Evolutionary conservation across 2,888 invertebrate species (phyloP), one percentile per base, ranked within the genome.

Genomic region (Troilus luridus): DNA sequence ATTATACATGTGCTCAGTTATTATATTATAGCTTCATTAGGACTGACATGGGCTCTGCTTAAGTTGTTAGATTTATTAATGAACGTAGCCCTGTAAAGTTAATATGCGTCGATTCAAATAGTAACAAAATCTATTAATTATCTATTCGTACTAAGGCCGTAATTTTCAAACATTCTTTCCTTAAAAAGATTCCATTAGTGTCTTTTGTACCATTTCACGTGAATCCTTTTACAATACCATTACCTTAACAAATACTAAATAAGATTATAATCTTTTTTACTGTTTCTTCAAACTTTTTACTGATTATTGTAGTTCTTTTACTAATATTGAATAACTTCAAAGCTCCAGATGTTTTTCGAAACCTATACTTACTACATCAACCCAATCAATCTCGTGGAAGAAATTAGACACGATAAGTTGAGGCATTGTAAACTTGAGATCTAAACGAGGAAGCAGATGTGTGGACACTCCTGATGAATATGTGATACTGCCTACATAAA

Each of bases 401-500:
- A 77, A 77, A 77, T 77, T 41, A 77, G 72, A 77, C 11, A n/a
- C 85, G 56, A 81, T 81, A 21, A 58, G 85, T n/a, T 58, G 12
- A 21, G 81, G 41, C 56, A 56, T 58, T 85, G 85, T 19, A 56
- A 58, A 85, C 56, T 56, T 56, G 56, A 85, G 56, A 85, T 85
- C 21, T n/a, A 56, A 54, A 56, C 85, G 56, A 85, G 85, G 85
- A 85, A 85, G 85, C 85, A 85, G 85, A 85, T 85, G 85, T 7
- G 56, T 54, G 56, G 19, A 21, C 54, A 85, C 85, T 41, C 41
- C 17, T 19, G 72, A 27, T 41, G 72, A 77, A 77, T 77, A 85
- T 56, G 85, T 56, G 85, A 85, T 85, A 54, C 85, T 85, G 72
- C 41, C 72, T 77, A 54, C 56, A 85, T 85, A 85, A 85, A 85